Base-by-base conservation (phyloP, 2,888 invertebrate species). In the Ormyrus labotus region DNA sequence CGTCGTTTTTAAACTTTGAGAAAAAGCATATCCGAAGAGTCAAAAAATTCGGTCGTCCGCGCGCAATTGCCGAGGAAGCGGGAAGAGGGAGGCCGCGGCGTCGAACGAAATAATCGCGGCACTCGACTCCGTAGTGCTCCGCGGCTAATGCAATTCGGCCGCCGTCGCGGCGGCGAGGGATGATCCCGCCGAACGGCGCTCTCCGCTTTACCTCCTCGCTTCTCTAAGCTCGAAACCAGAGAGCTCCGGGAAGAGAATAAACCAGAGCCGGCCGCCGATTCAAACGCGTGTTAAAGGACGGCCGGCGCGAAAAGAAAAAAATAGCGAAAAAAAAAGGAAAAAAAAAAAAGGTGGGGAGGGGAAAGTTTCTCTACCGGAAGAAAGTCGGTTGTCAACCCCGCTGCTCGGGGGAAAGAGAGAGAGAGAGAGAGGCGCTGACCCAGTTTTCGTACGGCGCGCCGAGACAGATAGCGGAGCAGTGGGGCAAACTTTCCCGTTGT, bases 321-420 rank as follows among this genome's bases (percentile, higher is more conserved):
- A 10, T 10, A 34, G 13, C 11, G n/a, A 55, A n/a, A 10, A 11
- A 8, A 34, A 34, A 34, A 4, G 2, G 2, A 34, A 2, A 34
- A 13, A 34, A 34, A 2, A 34, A 34, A 2, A 34, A 34, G 19
- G 19, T 19, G 3, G 13, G 55, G 13, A 0, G 67, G 6, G 65
- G 34, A 48, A 51, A 67, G 61, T 65, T 67, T 67, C 72, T 61
- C 47, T 53, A 55, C n/a, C 63, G 64, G 68, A 69, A 72, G 60
- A 60, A 65, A 67, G 73, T 19, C 73, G 80, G 75, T 80, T 76
- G 75, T 76, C 80, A 76, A 80, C 75, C 80, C 67, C 72, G 48
- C 70, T 34, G 3, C 34, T 19, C 19, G 1, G 19, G 34, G 4
- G 34, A 34, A 2, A 34, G 4, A 34, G 34, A 34, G 34, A 34